Evolutionary conservation across 1,140 invertebrate genomes (phyloP).

Genomic region (Arctopsyche grandis): DNA sequence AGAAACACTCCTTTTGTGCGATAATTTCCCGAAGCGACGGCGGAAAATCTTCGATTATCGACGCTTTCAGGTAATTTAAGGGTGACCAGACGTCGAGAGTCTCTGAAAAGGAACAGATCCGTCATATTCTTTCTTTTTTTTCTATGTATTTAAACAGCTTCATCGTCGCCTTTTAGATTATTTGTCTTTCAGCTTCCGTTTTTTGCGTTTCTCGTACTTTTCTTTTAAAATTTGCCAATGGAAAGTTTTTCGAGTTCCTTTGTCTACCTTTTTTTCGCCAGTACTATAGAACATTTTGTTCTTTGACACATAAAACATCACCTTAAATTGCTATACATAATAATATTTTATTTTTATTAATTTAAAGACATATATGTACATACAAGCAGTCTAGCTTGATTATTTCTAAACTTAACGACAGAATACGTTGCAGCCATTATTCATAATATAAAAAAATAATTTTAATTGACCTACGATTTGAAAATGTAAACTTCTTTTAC

Average conservation of each 20-base stretch:
- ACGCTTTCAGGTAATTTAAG: conserved; percentile 24
- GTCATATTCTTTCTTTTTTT: conserved; percentile 12
- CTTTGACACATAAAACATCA: conserved; percentile 14
- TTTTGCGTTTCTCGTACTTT: neutral
- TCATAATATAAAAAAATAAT: too few species aligned
- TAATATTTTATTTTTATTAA: too few species aligned
- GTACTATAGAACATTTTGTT: neutral
- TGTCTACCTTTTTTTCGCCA: neutral
- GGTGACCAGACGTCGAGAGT: neutral
- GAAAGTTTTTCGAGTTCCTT: neutral
- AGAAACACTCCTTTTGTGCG: neutral
- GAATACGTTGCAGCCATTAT: too few species aligned
- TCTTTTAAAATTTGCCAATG: conserved; percentile 19
- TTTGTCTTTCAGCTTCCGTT: conserved; percentile 8
- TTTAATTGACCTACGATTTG: too few species aligned
- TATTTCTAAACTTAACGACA: too few species aligned
- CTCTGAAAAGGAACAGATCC: conserved; percentile 1
- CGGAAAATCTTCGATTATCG: conserved; percentile 16
- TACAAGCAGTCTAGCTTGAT: too few species aligned
- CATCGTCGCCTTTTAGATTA: neutral
- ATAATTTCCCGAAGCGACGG: neutral
- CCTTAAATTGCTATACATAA: neutral
- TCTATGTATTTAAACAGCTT: neutral
- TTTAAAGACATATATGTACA: too few species aligned
- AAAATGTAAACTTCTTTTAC: too few species aligned